phyloP scores from a whole-genome alignment of 2,113 vertebrate species.

The Phylloscopus trochiloides region DNA sequence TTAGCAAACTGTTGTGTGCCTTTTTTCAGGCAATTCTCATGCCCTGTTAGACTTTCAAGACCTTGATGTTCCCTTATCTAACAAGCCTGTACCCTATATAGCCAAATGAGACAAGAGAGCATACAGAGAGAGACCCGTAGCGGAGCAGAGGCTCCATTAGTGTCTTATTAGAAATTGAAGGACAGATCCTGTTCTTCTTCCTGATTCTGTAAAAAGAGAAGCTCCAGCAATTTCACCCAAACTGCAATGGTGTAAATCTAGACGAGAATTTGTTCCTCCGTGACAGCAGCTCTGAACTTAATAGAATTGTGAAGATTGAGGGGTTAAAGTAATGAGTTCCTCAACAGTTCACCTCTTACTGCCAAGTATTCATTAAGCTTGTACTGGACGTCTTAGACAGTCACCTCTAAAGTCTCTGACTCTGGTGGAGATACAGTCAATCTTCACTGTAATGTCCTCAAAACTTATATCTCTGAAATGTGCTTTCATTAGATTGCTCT shows the following conservation, averaged over 20 bases:
- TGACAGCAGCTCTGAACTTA: constrained; percentile 59
- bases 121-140: background rate
- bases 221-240: background rate
- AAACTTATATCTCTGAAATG: constrained; percentile 65
- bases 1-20: background rate
- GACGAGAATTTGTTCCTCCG: background rate
- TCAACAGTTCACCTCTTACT: constrained; percentile 44
- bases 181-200: background rate
- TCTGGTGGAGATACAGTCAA: constrained; percentile 67
- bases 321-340: constrained; percentile 68
- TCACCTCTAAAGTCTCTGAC: constrained; percentile 62
- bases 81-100: background rate
- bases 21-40: background rate
- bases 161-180: background rate
- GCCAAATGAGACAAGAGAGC: background rate
- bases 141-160: background rate
- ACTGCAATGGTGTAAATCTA: constrained; percentile 3
- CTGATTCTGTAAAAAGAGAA: background rate
- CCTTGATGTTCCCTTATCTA: background rate
- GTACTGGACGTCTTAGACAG: constrained; percentile 46
- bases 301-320: constrained; percentile 67
- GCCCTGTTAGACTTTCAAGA: background rate
- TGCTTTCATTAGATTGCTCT: constrained; percentile 70
- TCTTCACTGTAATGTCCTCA: constrained; percentile 71
- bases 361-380: constrained; percentile 45